Evolutionary conservation across 2,888 invertebrate genomes (phyloP), one percentile per base, ranked within the genome.

Genomic region (Melinaea menophilus): DNA sequence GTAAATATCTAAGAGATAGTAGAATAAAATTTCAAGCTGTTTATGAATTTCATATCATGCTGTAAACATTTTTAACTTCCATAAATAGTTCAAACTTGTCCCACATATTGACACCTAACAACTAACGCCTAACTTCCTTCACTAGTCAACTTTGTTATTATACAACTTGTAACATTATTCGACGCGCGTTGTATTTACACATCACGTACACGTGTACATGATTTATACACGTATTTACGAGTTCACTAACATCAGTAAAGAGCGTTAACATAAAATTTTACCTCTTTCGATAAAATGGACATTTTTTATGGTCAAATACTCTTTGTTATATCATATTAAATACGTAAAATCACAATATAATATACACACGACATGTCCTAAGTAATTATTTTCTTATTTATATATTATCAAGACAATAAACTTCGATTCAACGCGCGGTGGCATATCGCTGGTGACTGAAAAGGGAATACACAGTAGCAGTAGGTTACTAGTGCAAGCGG

Each of bases 371-470:
- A 37, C 4, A 37, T 4, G 37, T 5, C 37, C 12, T 2, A 46
- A 22, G n/a, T 7, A 46, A n/a, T 41, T 5, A 13, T 11, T n/a
- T 46, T 12, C 2, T 22, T 35, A 3, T 31, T 22, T 35, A 34
- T 55, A 48, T 48, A 56, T 57, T 34, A 55, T 55, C 71, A 92
- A 96, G 94, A 93, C 94, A 78, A 96, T 97, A 92, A 97, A 96
- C 91, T 97, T 96, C 85, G 96, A 97, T 86, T 96, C 97, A 67
- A 95, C 96, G n/a, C 92, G 96, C 62, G 96, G 97, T 62, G 97
- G 97, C 61, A 95, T 97, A 85, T 96, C 95, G 75, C 90, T 97
- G 76, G 95, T 97, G 72, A 96, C 96, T 54, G 96, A 96, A 84
- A 97, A 96, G 81, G 96, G 96, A 61, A 92, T 93, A 66, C 93